These are phyloP conservation scores for Acrocyrtus sp. DNA, from an alignment of 2,888 invertebrate species.

Conservation along the genomic window DNA sequence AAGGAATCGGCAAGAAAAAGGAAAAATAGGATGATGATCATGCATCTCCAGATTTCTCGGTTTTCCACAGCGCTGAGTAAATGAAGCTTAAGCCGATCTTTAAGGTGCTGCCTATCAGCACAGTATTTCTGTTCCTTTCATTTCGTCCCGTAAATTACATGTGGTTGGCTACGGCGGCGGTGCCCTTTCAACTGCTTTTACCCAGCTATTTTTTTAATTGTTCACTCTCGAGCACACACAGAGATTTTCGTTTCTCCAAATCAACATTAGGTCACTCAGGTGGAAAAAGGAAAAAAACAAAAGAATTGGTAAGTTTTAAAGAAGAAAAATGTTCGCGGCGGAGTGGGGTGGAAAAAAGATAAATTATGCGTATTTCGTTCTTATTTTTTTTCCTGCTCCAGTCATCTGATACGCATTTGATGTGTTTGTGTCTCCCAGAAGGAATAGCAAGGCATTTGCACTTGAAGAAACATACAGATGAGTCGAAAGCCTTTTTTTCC, in stretches of 20 bases:
- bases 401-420: neutral
- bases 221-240: too few species aligned
- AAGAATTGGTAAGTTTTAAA: neutral
- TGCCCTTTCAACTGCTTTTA: too few species aligned
- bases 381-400: neutral
- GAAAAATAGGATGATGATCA: neutral
- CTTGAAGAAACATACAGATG: too few species aligned
- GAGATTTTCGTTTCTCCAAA: neutral
- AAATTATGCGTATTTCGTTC: neutral
- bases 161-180: too few species aligned
- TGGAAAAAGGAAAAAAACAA: neutral
- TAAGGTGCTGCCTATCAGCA: neutral
- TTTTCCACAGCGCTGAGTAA: too few species aligned
- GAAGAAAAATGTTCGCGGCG: too few species aligned
- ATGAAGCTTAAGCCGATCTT: too few species aligned
- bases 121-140: neutral
- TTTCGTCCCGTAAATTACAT: neutral
- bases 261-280: neutral
- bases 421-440: neutral
- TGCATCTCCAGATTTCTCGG: neutral
- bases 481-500: neutral
- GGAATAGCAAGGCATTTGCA: neutral
- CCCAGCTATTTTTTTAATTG: neutral
- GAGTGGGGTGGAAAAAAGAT: too few species aligned
- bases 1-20: neutral